Base-by-base conservation (phyloP, 2,113 vertebrate genomes). In the Spea bombifrons region DNA sequence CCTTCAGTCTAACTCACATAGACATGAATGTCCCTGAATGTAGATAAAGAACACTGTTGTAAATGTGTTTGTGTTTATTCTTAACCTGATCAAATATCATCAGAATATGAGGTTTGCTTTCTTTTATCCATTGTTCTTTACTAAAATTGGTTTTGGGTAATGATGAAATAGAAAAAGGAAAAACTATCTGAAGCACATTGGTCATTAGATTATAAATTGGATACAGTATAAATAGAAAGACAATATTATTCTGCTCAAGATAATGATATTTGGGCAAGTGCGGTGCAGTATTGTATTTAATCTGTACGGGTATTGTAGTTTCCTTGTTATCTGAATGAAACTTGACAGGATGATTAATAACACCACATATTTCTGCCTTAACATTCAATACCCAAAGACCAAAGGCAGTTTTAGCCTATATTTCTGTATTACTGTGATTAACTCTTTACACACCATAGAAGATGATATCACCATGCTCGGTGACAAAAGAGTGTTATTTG, bases 301-400 rank as follows among this genome's bases (percentile, higher is more conserved):
- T 76, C 66, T 61, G 66, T 45, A 17, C 44, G 57, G 68, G 8
- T 30, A 70, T 69, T 70, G 55, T 59, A 77, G 12, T 7, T 52
- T 44, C 45, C 16, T 61, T 64, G 45, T 50, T 78, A 71, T 78
- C 47, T 61, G 68, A 71, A 71, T 45, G 16, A 13, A 17, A 15
- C 13, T 45, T 71, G 67, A 53, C 76, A 78, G n/a, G 63, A 64
- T 71, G 57, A 78, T 65, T 64, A 77, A 77, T 71, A 77, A 43
- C 53, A 78, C 46, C 46, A 59, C 4, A 52, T n/a, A 3, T 45
- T 43, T 47, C 47, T 45, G 8, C n/a, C 16, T 49, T 50, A 49
- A 50, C 3, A 13, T 17, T 73, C n/a, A 50, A 12, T 55, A 65
- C 15, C n/a, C 9, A 4, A 49, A 12, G 15, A 46, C 59, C 12